Conservation (phyloP, 2,113 vertebrate species). For the Rhinoptilus africanus region DNA sequence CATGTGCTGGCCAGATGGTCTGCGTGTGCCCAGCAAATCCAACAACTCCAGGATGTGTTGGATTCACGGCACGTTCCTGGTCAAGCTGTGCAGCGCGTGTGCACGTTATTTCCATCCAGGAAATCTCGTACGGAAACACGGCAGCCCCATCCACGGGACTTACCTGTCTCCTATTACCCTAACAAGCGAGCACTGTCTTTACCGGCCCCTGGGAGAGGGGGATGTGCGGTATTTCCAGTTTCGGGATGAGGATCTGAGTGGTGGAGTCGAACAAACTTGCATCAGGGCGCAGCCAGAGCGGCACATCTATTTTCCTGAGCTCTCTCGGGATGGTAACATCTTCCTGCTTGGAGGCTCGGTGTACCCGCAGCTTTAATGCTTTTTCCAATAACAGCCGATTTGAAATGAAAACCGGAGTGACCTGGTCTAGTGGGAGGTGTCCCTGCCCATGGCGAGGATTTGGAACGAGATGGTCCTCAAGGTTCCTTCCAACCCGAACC, state of each 20-base stretch:
- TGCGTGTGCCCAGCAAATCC: background rate
- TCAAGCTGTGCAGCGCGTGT: background rate
- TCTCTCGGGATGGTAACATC: background rate
- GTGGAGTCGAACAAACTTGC: background rate
- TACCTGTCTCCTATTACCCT: background rate
- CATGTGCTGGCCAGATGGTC: slow-evolving; percentile 7
- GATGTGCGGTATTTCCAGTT: background rate
- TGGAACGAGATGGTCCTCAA: background rate
- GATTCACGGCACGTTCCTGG: accelerated
- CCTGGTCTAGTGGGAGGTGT: background rate
- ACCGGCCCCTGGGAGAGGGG: background rate
- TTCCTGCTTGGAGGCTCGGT: background rate
- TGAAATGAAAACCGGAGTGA: background rate
- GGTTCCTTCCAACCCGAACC: background rate
- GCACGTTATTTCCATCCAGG: background rate
- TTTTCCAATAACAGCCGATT: background rate
- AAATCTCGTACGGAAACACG: background rate
- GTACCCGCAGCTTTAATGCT: background rate
- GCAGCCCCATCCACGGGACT: background rate
- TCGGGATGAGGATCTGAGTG: background rate
- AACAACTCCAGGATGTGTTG: background rate
- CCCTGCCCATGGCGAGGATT: background rate
- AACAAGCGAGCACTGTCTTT: accelerated
- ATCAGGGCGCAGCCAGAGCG: background rate
- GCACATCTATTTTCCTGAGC: background rate